Evolutionary conservation across 2,113 vertebrate genomes (phyloP).

Genomic region (Regulus satrapa): DNA sequence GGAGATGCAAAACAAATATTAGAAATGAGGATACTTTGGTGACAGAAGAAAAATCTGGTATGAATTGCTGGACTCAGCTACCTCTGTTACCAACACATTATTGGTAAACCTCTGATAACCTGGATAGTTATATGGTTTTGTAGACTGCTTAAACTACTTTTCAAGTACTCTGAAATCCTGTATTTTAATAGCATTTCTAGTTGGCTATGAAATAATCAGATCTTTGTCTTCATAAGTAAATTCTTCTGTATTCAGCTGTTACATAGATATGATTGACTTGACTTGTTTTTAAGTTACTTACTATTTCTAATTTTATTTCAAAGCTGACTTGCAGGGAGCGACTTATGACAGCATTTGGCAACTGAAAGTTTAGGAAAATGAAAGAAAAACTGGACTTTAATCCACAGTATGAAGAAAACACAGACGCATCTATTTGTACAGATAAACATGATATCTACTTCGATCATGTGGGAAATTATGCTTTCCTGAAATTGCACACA

Average conservation of each 20-base stretch:
- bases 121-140: neutral
- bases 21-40: neutral
- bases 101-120: neutral
- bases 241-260: neutral
- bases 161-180: neutral
- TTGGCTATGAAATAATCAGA: neutral
- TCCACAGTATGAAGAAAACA: neutral
- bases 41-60: neutral
- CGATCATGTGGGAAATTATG: neutral
- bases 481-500: neutral
- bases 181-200: neutral
- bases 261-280: neutral
- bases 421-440: neutral
- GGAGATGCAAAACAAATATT: neutral
- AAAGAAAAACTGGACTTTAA: neutral
- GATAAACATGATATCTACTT: neutral
- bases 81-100: neutral
- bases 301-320: neutral
- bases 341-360: neutral
- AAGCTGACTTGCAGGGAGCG: neutral
- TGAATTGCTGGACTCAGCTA: neutral
- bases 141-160: neutral
- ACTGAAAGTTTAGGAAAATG: neutral
- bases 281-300: neutral
- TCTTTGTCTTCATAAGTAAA: neutral